Conservation (phyloP, 2,797 vertebrate genomes). For the Myiotriccus ornatus region DNA sequence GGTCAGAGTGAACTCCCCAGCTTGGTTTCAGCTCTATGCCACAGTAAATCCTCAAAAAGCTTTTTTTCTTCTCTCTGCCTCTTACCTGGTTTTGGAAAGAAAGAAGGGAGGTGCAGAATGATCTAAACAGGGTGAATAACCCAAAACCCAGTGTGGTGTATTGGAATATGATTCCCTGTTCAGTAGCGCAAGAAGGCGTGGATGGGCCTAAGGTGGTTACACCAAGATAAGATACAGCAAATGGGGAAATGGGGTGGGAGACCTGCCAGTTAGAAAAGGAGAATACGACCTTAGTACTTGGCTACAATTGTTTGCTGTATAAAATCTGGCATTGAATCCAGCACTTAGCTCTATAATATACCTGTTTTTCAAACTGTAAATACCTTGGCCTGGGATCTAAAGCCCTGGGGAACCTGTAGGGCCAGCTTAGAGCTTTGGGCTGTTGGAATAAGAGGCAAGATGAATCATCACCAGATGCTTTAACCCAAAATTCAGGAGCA, state of each 20-base stretch:
- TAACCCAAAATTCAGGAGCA: background rate
- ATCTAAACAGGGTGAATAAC: background rate
- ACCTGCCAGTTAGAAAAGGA: background rate
- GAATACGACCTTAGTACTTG: background rate
- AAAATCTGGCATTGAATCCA: background rate
- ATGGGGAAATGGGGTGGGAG: background rate
- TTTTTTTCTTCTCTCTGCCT: background rate
- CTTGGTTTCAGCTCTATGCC: background rate
- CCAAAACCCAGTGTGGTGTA: background rate
- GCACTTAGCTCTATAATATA: background rate
- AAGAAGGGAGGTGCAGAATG: background rate
- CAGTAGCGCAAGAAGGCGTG: background rate
- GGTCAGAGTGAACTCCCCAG: background rate
- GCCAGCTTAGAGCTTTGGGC: background rate
- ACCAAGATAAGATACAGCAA: background rate
- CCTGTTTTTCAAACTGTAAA: background rate
- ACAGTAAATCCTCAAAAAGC: background rate
- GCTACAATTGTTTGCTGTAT: background rate
- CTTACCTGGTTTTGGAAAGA: background rate
- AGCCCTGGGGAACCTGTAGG: background rate
- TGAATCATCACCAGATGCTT: slow-evolving; percentile 11
- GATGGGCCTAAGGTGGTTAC: background rate
- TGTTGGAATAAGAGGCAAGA: background rate
- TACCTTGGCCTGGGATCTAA: slow-evolving; percentile 6
- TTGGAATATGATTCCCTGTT: background rate